Conservation (phyloP, 2,113 vertebrate species). For the Onychostruthus taczanowskii region DNA sequence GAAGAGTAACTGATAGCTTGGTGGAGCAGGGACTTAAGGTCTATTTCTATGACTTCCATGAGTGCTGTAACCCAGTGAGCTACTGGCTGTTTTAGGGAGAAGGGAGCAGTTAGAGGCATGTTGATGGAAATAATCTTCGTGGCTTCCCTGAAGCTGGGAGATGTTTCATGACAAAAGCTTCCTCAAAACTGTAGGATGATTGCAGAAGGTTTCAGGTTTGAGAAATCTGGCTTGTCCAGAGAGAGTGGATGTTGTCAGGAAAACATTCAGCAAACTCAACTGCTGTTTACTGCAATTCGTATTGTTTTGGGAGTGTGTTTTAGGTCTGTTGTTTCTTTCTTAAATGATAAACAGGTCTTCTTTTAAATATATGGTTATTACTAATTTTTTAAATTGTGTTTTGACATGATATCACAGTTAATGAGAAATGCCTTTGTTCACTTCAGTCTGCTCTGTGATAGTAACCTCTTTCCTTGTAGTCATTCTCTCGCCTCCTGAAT, state of each 20-base stretch:
- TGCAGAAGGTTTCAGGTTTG: not conserved
- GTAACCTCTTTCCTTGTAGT: not conserved
- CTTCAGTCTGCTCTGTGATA: not conserved
- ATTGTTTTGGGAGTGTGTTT: not conserved
- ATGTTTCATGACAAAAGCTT: not conserved
- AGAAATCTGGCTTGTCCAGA: not conserved
- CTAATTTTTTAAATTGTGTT: not conserved
- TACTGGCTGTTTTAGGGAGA: not conserved
- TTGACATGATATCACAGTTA: not conserved
- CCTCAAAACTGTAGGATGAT: not conserved
- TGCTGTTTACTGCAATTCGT: not conserved
- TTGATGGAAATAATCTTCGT: not conserved
- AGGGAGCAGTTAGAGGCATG: not conserved
- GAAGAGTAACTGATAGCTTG: not conserved
- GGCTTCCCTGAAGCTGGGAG: not conserved
- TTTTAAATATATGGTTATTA: not conserved
- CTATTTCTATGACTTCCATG: accelerated
- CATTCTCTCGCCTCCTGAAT: not conserved
- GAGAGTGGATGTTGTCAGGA: not conserved
- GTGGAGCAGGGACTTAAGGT: not conserved
- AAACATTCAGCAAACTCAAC: not conserved
- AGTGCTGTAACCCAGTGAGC: not conserved
- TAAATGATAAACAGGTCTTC: not conserved
- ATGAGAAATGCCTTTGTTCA: not conserved
- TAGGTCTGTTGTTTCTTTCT: not conserved